Evolutionary conservation across 2,888 invertebrate species (phyloP).

Genomic region (Dicycla oo): DNA sequence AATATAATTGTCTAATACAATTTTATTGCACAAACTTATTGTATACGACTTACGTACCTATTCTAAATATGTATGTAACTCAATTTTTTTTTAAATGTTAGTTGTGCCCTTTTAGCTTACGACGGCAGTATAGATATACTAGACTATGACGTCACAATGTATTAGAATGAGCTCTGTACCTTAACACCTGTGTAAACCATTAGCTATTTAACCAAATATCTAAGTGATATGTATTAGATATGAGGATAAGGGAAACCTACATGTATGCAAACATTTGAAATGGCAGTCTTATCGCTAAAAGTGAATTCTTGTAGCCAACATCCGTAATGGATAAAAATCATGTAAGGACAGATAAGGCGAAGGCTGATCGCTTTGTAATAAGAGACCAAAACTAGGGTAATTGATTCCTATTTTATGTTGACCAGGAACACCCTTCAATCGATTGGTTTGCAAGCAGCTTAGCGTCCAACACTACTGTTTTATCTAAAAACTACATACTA

Average conservation of each 20-base stretch:
- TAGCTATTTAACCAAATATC: constrained; percentile 28
- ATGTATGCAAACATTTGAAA: constrained; percentile 39
- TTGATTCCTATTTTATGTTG: too few relatives aligned
- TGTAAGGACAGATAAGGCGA: constrained; percentile 6
- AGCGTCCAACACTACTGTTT: too few relatives aligned
- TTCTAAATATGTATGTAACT: too few relatives aligned
- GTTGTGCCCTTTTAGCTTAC: too few relatives aligned
- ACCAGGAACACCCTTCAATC: too few relatives aligned
- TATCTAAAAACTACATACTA: too few relatives aligned
- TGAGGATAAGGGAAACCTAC: constrained; percentile 14
- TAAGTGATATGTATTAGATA: constrained; percentile 39
- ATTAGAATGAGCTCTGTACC: constrained; percentile 5
- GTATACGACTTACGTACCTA: too few relatives aligned
- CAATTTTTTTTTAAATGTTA: too few relatives aligned
- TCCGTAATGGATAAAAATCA: constrained; percentile 19
- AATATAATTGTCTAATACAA: too few relatives aligned
- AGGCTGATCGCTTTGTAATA: background rate
- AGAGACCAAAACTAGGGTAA: background rate
- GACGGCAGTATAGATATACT: too few relatives aligned
- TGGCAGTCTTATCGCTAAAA: constrained; percentile 45
- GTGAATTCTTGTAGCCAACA: constrained; percentile 37
- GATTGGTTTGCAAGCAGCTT: too few relatives aligned
- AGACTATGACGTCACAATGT: background rate
- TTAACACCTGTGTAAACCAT: constrained; percentile 38
- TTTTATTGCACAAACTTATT: too few relatives aligned